These are phyloP conservation scores for Scaptomyza cyrtandrae DNA, from an alignment of 2,888 invertebrate genomes.

Conservation along the genomic window DNA sequence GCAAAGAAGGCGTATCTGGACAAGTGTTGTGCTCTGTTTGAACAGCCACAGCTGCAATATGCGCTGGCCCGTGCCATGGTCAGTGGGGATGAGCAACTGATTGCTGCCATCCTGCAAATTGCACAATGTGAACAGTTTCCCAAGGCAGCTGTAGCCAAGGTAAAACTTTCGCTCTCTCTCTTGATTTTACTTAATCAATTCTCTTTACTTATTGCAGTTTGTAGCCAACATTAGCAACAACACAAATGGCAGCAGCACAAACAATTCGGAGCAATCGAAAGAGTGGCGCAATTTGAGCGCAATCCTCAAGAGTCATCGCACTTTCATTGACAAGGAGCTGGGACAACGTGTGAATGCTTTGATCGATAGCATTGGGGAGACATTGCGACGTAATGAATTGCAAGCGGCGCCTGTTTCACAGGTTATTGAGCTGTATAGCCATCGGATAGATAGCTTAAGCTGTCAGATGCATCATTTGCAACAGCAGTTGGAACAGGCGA, in stretches of 20 bases:
- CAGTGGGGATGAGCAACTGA: conserved; percentile 74
- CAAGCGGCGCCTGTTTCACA: conserved; percentile 82
- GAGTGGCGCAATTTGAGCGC: conserved; percentile 82
- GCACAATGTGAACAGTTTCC: conserved; percentile 83
- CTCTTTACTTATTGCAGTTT: no score
- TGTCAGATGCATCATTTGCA: conserved; percentile 72
- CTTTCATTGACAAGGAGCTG: conserved; percentile 79
- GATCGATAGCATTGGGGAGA: conserved; percentile 75
- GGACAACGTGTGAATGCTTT: conserved; percentile 80
- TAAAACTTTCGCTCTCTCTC: no score
- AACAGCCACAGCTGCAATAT: conserved; percentile 80
- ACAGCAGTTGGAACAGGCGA: conserved; percentile 81
- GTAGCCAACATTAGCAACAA: conserved; percentile 47
- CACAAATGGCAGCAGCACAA: neutral
- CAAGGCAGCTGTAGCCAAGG: conserved; percentile 79
- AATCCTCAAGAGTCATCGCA: conserved; percentile 76
- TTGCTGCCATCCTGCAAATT: conserved; percentile 81
- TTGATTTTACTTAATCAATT: no score
- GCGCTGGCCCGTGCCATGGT: conserved; percentile 82
- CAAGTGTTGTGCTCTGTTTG: conserved; percentile 79
- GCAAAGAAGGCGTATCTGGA: conserved; percentile 83
- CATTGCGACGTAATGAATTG: conserved; percentile 79
- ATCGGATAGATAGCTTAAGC: conserved; percentile 82
- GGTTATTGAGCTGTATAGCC: conserved; percentile 83
- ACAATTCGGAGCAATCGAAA: conserved; percentile 41